phyloP scores from a whole-genome alignment of 2,888 invertebrate genomes.

The Crematogaster levior region DNA sequence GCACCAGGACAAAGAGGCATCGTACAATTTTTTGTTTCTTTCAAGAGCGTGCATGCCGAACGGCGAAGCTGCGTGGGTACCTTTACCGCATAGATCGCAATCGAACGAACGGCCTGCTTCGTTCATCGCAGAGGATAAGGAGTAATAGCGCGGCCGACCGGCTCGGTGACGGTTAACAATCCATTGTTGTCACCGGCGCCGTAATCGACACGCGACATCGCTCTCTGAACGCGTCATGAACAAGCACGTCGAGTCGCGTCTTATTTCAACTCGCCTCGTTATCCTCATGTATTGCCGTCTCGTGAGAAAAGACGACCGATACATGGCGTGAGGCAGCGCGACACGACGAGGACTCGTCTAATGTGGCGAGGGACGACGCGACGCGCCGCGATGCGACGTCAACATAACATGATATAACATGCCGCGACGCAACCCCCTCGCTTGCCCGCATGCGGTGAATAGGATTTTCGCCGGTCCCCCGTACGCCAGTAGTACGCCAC shows the following conservation, averaged over 20 bases:
- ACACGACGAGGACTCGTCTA: background rate
- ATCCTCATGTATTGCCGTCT: background rate
- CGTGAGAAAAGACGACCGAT: background rate
- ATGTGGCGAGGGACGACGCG: background rate
- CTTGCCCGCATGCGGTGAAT: conserved; percentile 47
- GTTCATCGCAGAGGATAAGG: background rate
- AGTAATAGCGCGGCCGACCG: background rate
- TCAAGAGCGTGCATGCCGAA: conserved; percentile 17
- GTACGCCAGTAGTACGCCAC: conserved; percentile 61
- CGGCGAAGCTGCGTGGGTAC: background rate
- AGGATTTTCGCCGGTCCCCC: conserved; percentile 70
- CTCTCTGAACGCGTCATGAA: background rate
- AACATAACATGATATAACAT: background rate
- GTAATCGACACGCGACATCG: conserved; percentile 1
- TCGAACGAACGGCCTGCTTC: background rate
- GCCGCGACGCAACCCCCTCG: background rate
- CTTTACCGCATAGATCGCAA: conserved; percentile 34
- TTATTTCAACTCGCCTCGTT: background rate
- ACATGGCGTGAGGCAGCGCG: background rate
- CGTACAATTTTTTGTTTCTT: conserved; percentile 33
- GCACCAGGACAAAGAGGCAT: background rate
- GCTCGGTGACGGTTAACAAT: background rate
- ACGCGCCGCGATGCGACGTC: background rate
- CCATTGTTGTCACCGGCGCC: background rate
- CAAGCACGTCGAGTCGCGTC: background rate